phyloP scores from a whole-genome alignment of 2,888 invertebrate genomes.

The Arge pagana region DNA sequence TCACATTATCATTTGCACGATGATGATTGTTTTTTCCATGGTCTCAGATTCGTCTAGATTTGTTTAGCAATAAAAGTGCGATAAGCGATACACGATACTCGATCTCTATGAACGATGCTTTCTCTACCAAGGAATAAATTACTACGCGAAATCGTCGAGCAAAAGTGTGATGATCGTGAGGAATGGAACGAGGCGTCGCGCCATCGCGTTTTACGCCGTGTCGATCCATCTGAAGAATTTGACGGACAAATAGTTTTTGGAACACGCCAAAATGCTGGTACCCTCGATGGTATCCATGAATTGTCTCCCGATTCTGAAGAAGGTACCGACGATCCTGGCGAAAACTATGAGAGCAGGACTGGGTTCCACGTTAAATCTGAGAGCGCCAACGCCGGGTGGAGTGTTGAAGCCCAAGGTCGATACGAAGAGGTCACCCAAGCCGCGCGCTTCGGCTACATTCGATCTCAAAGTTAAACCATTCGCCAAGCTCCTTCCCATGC shows the following conservation, averaged over 20 bases:
- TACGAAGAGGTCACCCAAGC: background rate
- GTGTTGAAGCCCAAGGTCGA: constrained; percentile 1
- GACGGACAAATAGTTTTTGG: constrained; percentile 31
- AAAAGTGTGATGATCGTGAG: no score
- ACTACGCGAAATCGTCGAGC: no score
- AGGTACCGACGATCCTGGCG: constrained; percentile 26
- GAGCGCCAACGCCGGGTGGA: constrained; percentile 1
- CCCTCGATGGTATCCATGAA: constrained; percentile 30
- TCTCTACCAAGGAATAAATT: no score
- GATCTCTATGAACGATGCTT: no score
- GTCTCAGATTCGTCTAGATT: no score
- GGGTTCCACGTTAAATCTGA: background rate
- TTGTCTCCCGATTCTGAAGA: constrained; percentile 28
- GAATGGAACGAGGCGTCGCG: constrained; percentile 5
- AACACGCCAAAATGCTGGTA: constrained; percentile 33
- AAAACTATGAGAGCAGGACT: constrained; percentile 20
- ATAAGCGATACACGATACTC: no score
- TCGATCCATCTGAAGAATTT: constrained; percentile 35
- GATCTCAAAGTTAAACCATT: no score
- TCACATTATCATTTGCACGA: no score
- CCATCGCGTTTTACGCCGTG: constrained; percentile 16
- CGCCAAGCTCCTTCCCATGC: no score
- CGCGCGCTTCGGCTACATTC: no score
- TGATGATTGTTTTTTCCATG: no score
- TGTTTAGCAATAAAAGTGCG: no score